phyloP scores from a whole-genome alignment of 2,113 vertebrate genomes.

The Ifrita kowaldi region DNA sequence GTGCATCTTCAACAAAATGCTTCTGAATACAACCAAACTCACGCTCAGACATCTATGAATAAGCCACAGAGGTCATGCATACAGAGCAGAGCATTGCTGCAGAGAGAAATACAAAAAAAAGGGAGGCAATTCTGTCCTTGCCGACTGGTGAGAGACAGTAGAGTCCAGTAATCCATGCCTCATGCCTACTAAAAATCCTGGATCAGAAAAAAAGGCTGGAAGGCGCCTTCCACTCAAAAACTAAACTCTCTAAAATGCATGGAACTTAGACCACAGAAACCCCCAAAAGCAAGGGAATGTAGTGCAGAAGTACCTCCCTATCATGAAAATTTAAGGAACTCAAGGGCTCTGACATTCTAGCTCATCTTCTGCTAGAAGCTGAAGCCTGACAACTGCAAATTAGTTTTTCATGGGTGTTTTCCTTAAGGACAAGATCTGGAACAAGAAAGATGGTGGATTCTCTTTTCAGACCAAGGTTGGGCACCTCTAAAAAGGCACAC shows the following conservation, averaged over 20 bases:
- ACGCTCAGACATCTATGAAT: background rate
- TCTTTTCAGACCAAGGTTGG: background rate
- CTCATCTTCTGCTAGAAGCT: background rate
- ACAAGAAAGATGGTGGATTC: background rate
- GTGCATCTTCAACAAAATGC: background rate
- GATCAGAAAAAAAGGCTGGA: background rate
- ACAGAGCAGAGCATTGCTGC: background rate
- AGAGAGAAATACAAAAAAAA: background rate
- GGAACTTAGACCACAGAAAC: background rate
- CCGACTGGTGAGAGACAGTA: background rate
- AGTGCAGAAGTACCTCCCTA: background rate
- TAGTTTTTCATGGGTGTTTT: background rate
- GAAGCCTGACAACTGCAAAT: background rate
- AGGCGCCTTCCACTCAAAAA: background rate
- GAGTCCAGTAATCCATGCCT: background rate
- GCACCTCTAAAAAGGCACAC: background rate
- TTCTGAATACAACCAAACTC: background rate
- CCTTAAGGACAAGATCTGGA: background rate
- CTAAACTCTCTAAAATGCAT: background rate
- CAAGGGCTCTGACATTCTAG: background rate
- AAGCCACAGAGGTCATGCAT: background rate
- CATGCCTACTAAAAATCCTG: background rate
- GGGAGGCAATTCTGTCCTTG: background rate
- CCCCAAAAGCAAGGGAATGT: background rate
- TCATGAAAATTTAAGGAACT: background rate